Base-by-base conservation (phyloP, 2,113 vertebrate species). In the Centrocercus urophasianus region DNA sequence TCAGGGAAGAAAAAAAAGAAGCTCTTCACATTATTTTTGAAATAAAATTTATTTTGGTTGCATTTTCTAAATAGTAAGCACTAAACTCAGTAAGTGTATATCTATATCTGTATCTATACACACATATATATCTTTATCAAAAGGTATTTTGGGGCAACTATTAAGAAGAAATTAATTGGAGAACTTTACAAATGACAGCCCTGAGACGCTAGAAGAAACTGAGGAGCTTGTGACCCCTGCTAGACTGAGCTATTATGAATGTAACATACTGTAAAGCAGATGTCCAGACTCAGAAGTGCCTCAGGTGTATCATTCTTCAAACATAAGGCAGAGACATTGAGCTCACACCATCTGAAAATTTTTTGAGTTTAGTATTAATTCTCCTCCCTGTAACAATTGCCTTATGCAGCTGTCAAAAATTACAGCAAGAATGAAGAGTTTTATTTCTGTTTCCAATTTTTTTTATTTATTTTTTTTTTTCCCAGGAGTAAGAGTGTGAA, bases 251-350 rank as follows among this genome's bases (percentile, higher is more conserved):
- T 81, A 81, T 83, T 95, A 89, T 50, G 65, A 80, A 85, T 85
- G 74, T 59, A 88, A 94, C 81, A 83, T 38, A 81, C 86, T 93
- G 61, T 81, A 93, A 93, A 96, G 81, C 96, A 95, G 88, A 95
- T 96, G 95, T 90, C 61, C 45, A 16, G 74, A 36, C 69, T 89
- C 86, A 82, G 59, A 93, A 94, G 63, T 91, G 93, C 93, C 93
- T 96, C 91, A 96, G 95, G 96, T 97, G 83, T 82, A 81, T 76
- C 88, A 79, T 89, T 89, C 83, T 93, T 87, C 45, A 84, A 43
- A 90, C 82, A 93, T 67, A 95, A 3, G 10, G 65, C 80, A 94
- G 79, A 94, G 52, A 76, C 88, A 88, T 86, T 93, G 83, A 89
- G 83, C 65, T 89, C 76, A 75, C n/a, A 73, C 17, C 38, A 84